Evolutionary conservation across 2,888 invertebrate species (phyloP).

Genomic region (Gastracanthus pulcherrimus): DNA sequence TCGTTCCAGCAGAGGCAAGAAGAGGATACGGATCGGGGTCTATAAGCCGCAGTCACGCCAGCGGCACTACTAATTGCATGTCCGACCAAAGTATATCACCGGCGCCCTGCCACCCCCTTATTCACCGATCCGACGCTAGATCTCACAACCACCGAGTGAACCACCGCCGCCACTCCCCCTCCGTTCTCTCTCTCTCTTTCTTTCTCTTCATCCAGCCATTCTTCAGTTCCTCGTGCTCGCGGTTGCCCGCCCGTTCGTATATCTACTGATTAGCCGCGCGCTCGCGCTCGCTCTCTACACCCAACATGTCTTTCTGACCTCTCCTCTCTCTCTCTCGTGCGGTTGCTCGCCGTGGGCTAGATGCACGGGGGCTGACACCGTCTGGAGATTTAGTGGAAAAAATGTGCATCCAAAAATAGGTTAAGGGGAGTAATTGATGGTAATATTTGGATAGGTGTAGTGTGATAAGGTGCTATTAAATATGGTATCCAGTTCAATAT

Average conservation of each 20-base stretch:
- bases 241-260: not conserved
- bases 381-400: too few species aligned
- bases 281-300: conserved; percentile 5
- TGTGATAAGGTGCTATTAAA: too few species aligned
- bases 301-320: conserved; percentile 43
- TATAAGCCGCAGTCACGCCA: conserved; percentile 59
- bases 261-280: conserved; percentile 50
- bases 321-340: not conserved
- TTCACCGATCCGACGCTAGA: conserved; percentile 44
- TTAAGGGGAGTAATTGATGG: too few species aligned
- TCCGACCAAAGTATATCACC: conserved; percentile 73
- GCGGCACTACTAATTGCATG: conserved; percentile 73
- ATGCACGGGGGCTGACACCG: too few species aligned
- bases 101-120: conserved; percentile 59
- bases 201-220: conserved; percentile 6
- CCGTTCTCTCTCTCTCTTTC: conserved; percentile 42
- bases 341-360: too few species aligned
- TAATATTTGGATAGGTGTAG: too few species aligned
- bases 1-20: not conserved
- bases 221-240: not conserved
- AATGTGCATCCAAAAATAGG: too few species aligned
- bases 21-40: too few species aligned
- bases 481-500: too few species aligned
- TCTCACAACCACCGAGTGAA: conserved; percentile 3
- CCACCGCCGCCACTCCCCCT: not conserved